These are phyloP conservation scores for Heliconius sara DNA, from an alignment of 2,888 invertebrate species.

Conservation along the genomic window DNA sequence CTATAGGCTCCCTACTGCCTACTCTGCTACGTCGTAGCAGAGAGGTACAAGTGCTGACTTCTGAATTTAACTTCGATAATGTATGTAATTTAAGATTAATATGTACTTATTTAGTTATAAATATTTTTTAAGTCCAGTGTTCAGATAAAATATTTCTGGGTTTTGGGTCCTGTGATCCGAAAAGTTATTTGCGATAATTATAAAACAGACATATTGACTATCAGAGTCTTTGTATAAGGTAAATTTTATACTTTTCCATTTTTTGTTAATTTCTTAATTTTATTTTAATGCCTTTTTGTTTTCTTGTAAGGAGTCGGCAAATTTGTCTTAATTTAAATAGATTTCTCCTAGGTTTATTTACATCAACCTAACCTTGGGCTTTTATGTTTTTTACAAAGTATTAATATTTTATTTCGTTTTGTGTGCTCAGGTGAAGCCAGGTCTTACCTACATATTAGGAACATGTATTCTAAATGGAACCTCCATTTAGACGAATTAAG, in stretches of 20 bases:
- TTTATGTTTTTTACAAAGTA: background rate
- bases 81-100: background rate
- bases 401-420: background rate
- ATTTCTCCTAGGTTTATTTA: background rate
- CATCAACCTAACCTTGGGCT: background rate
- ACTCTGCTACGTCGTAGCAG: too few species aligned
- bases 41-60: too few species aligned
- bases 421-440: background rate
- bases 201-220: background rate
- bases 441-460: background rate
- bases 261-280: background rate
- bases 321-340: background rate
- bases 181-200: background rate
- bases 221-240: background rate
- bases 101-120: background rate
- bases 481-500: constrained; percentile 7
- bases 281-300: background rate
- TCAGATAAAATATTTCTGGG: too few species aligned
- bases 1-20: too few species aligned
- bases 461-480: constrained; percentile 3
- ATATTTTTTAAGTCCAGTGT: background rate
- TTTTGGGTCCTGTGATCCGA: too few species aligned
- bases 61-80: too few species aligned
- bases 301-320: background rate
- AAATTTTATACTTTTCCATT: background rate